Conservation (phyloP, 2,797 vertebrate species). For the Acanthurus tractus region DNA sequence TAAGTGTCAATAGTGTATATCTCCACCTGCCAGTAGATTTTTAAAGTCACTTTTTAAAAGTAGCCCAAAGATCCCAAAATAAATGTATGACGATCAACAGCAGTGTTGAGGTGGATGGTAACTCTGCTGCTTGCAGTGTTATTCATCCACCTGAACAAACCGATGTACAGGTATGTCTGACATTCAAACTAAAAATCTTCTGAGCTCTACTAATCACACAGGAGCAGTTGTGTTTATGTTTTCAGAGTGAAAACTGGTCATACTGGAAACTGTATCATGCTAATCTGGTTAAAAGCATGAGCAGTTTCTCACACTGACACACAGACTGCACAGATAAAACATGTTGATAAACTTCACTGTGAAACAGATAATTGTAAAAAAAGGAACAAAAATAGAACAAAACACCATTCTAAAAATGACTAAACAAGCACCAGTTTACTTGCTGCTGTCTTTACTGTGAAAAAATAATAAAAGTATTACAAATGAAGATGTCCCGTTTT, state of each 20-base stretch:
- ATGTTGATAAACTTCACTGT: too few species aligned
- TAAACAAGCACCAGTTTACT: too few species aligned
- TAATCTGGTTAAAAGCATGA: too few species aligned
- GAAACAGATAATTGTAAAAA: too few species aligned
- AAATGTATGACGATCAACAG: background rate
- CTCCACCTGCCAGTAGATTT: too few species aligned
- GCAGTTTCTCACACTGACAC: background rate
- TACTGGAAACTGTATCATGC: background rate
- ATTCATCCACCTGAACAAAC: accelerated
- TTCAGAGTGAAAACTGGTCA: slow-evolving; percentile 28
- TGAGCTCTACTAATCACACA: background rate
- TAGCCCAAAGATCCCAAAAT: background rate
- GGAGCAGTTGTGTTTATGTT: background rate
- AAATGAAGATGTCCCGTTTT: too few species aligned
- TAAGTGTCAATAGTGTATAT: too few species aligned
- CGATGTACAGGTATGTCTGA: background rate
- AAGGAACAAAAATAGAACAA: too few species aligned
- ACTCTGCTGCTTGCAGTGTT: background rate
- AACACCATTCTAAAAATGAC: too few species aligned
- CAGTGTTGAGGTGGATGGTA: background rate
- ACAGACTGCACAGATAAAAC: background rate
- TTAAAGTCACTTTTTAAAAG: too few species aligned
- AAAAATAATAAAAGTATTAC: too few species aligned
- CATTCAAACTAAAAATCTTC: background rate
- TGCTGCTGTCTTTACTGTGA: too few species aligned